Conservation (phyloP, 2,113 vertebrate genomes). For the Hippotragus niger region DNA sequence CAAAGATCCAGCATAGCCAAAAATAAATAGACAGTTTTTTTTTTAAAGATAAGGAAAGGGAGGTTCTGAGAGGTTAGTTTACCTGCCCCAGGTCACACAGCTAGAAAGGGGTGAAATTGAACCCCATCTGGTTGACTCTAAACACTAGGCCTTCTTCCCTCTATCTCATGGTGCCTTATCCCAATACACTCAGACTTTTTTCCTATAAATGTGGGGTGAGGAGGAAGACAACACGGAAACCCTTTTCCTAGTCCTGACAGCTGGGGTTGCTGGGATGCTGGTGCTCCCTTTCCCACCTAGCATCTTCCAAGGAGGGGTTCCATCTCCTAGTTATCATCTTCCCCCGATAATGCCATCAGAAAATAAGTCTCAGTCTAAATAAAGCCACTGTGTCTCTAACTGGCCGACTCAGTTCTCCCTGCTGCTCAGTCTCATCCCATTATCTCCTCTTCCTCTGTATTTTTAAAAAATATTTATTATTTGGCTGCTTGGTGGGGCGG, state of each 20-base stretch:
- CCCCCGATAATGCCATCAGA: background rate
- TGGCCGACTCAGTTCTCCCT: background rate
- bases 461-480: background rate
- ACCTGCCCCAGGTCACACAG: background rate
- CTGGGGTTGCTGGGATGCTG: background rate
- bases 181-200: background rate
- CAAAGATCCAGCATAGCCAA: background rate
- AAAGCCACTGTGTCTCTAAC: background rate
- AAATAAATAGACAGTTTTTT: background rate
- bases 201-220: background rate
- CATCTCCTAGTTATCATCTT: background rate
- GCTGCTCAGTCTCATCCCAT: background rate
- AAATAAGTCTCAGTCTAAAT: conserved; percentile 27
- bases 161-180: background rate
- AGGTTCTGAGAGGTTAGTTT: background rate
- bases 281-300: background rate
- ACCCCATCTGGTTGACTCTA: background rate
- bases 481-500: background rate
- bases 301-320: background rate
- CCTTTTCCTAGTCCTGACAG: background rate
- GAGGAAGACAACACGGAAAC: background rate
- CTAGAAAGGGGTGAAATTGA: background rate
- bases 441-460: background rate
- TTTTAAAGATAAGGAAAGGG: background rate
- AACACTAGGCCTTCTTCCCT: background rate